Percentiles rank a stretch among this genome's conserved stretches.
Conservation (phyloP, 2,113 vertebrate genomes). For the Terrapene triunguis region DNA sequence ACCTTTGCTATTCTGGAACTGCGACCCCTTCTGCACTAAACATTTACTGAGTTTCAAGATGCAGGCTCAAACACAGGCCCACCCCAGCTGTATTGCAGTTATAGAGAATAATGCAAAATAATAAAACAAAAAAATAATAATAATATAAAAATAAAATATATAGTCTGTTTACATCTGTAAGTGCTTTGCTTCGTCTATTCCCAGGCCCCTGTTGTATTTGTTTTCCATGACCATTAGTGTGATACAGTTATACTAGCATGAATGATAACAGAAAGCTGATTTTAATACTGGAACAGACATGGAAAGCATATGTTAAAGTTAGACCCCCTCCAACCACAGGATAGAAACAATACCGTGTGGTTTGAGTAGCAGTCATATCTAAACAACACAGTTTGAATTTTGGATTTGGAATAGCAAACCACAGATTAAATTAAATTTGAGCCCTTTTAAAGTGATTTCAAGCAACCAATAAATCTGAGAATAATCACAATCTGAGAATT, state of each 20-base stretch:
- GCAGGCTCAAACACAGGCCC: neutral
- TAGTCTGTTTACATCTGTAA: rapidly evolving
- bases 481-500: neutral
- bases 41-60: rapidly evolving
- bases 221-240: neutral
- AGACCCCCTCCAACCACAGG: neutral
- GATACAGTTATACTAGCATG: neutral
- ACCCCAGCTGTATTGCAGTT: neutral
- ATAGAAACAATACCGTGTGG: neutral
- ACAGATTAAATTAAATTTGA: neutral
- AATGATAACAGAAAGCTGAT: neutral
- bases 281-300: neutral
- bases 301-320: neutral
- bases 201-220: neutral
- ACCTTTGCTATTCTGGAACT: rapidly evolving
- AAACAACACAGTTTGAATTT: neutral
- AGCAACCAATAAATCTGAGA: neutral
- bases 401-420: neutral
- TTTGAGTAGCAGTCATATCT: neutral
- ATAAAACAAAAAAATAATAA: neutral
- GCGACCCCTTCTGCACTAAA: neutral
- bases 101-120: neutral
- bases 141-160: neutral
- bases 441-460: neutral
- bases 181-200: neutral